These are phyloP conservation scores for Cyclargus thomasi DNA, from an alignment of 1,140 invertebrate genomes.

Conservation along the genomic window DNA sequence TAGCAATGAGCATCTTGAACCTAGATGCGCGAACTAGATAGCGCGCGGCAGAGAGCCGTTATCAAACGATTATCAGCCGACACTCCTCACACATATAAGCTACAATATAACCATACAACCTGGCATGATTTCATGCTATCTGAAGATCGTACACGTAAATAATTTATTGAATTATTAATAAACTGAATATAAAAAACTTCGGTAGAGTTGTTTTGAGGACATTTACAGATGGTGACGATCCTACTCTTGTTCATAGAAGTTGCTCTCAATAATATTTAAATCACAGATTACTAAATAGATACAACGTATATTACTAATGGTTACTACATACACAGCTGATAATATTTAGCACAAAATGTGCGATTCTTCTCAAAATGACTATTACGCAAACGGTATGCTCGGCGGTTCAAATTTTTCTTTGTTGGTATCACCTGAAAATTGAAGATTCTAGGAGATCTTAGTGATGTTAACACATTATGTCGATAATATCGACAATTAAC, in stretches of 20 bases:
- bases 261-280: too few species aligned
- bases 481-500: not conserved
- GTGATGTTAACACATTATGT: not conserved
- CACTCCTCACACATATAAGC: not conserved
- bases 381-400: constrained; percentile 17
- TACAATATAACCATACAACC: too few species aligned
- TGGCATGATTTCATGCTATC: too few species aligned
- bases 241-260: too few species aligned
- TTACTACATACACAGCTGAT: not conserved
- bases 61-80: not conserved
- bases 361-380: not conserved
- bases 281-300: too few species aligned
- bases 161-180: too few species aligned
- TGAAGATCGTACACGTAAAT: too few species aligned
- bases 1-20: not conserved
- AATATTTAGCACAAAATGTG: not conserved
- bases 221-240: too few species aligned
- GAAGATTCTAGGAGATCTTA: constrained; percentile 42
- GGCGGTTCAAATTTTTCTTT: constrained; percentile 32
- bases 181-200: too few species aligned
- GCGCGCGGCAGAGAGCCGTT: constrained; percentile 4
- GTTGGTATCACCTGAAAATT: constrained; percentile 50
- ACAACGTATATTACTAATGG: not conserved
- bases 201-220: too few species aligned
- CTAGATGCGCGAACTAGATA: not conserved